phyloP scores from a whole-genome alignment of 2,797 vertebrate species.

The Adelosebastes latens region DNA sequence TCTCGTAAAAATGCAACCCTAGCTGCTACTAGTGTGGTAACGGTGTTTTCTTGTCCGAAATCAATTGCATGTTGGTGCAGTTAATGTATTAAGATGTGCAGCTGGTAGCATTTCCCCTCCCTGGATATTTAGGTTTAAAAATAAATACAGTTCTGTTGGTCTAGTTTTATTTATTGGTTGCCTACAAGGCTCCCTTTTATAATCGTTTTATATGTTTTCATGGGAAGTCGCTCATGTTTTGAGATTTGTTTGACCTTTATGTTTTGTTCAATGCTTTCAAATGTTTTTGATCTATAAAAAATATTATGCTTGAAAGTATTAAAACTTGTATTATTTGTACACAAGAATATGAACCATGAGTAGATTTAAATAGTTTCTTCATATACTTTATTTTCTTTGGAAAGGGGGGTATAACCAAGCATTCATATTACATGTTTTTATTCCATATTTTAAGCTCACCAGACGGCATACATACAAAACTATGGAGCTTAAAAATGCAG shows the following conservation, averaged over 20 bases:
- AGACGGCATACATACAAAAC: slow-evolving; percentile 72
- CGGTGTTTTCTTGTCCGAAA: slow-evolving; percentile 58
- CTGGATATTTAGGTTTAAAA: slow-evolving; percentile 51
- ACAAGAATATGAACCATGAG: neutral
- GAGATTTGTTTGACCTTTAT: too few species aligned
- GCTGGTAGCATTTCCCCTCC: slow-evolving; percentile 66
- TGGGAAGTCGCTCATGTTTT: slow-evolving; percentile 54
- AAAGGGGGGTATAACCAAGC: slow-evolving; percentile 81
- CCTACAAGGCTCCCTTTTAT: slow-evolving; percentile 60
- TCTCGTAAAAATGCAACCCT: slow-evolving; percentile 44
- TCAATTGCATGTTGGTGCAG: slow-evolving; percentile 75
- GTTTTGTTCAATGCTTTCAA: slow-evolving; percentile 61
- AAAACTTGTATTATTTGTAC: neutral
- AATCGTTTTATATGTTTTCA: slow-evolving; percentile 75
- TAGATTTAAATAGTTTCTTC: slow-evolving; percentile 57
- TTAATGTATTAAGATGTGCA: slow-evolving; percentile 63
- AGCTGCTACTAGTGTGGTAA: slow-evolving; percentile 59
- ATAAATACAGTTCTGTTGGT: slow-evolving; percentile 38
- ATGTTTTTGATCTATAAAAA: slow-evolving; percentile 68
- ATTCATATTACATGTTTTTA: slow-evolving; percentile 74
- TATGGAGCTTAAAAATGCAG: slow-evolving; percentile 76
- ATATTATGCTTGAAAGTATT: slow-evolving; percentile 45
- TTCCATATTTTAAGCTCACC: slow-evolving; percentile 66
- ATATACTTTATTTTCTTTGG: slow-evolving; percentile 84
- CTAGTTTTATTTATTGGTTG: slow-evolving; percentile 49